Conservation (phyloP, 1,140 invertebrate species). For the Calephelis nemesis region DNA sequence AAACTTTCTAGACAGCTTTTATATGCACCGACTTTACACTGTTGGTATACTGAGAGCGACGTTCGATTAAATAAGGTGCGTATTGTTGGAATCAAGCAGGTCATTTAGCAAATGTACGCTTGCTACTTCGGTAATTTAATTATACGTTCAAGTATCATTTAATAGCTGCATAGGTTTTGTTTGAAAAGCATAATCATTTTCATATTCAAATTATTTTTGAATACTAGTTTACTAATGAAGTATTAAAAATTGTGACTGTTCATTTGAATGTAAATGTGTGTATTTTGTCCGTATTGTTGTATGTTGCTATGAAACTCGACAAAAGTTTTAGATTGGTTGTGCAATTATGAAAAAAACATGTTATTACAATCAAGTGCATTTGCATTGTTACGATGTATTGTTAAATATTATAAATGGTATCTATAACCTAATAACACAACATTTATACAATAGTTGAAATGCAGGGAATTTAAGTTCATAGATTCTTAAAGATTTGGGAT, state of each 20-base stretch:
- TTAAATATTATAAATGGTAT: too few species aligned
- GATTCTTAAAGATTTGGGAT: too few species aligned
- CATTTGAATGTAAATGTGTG: background rate
- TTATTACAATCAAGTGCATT: too few species aligned
- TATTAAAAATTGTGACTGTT: background rate
- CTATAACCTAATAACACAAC: too few species aligned
- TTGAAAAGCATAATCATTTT: background rate
- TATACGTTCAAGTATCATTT: conserved; percentile 29
- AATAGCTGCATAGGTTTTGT: background rate
- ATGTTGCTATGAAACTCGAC: too few species aligned
- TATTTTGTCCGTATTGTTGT: too few species aligned
- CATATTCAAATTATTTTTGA: conserved; percentile 22
- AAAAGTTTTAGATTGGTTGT: too few species aligned
- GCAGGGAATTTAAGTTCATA: too few species aligned
- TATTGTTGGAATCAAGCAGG: conserved; percentile 42
- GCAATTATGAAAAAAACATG: too few species aligned
- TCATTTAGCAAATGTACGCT: conserved; percentile 36
- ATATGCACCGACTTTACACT: conserved; percentile 74
- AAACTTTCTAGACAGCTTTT: conserved; percentile 81
- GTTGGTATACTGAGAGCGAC: conserved; percentile 46
- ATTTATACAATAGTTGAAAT: too few species aligned
- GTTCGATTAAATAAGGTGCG: conserved; percentile 48
- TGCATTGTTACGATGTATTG: too few species aligned
- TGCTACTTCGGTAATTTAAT: background rate
- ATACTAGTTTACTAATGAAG: conserved; percentile 19